Evolutionary conservation across 2,888 invertebrate genomes (phyloP).

Genomic region (Laothoe populi): DNA sequence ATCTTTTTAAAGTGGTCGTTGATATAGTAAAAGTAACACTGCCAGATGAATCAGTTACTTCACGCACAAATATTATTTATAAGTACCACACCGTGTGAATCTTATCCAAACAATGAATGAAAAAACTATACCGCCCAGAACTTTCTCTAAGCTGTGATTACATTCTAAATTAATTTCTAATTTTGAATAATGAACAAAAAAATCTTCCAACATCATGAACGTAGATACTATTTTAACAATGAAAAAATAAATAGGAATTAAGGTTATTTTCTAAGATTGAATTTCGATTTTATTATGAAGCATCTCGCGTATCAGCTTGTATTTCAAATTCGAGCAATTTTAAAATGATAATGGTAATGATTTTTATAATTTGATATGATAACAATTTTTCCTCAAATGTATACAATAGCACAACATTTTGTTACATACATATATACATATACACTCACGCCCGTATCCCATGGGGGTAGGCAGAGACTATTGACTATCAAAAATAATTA

Average conservation of each 20-base stretch:
- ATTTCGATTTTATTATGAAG: neutral
- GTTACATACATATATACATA: no score
- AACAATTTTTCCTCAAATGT: no score
- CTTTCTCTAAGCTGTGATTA: conserved; percentile 48
- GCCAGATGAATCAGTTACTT: conserved; percentile 57
- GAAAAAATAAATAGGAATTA: neutral
- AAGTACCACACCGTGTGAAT: conserved; percentile 56
- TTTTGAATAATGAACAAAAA: conserved; percentile 29
- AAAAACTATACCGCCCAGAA: conserved; percentile 39
- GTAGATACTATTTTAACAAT: neutral
- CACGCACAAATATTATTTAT: conserved; percentile 45
- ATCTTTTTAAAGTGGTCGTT: neutral
- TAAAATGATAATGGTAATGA: no score
- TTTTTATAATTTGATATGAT: no score
- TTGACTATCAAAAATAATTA: no score
- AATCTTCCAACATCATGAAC: conserved; percentile 13
- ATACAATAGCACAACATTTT: neutral
- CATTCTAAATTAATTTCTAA: conserved; percentile 29
- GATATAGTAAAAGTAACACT: conserved; percentile 5
- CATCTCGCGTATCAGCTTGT: no score
- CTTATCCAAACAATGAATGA: conserved; percentile 53
- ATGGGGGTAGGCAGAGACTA: no score
- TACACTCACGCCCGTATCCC: no score
- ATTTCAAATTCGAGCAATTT: no score
- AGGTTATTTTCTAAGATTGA: neutral